Base-by-base conservation (phyloP, 1,140 invertebrate species). In the Camponotus pennsylvanicus region DNA sequence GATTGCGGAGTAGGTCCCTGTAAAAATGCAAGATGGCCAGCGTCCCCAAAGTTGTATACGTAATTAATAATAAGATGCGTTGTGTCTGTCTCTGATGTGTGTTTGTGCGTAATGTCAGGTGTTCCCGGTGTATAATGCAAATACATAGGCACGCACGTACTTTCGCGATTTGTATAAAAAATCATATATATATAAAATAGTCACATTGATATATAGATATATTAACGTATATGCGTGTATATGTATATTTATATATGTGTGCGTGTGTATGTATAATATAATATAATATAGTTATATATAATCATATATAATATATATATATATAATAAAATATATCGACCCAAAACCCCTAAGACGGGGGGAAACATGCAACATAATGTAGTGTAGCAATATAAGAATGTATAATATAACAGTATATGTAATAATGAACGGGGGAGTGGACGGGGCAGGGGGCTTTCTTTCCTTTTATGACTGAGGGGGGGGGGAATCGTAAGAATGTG, bases 21-120 rank as follows among this genome's bases (percentile, higher is more conserved):
- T 95, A 94, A 94, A 93, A 95, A 95, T 95, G 95, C 94, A 95
- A 95, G 92, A 95, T 95, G 94, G 94, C 95, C 94, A 95, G 95
- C 95, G 93, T 95, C 94, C 94, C 95, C 94, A 94, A 95, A 95
- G 95, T 94, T 94, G 92, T 93, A 93, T 92, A 93, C 92, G 92
- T 92, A 93, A 94, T 93, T 90, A 89, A 93, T 91, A 90, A 92
- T 89, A 86, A 90, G 75, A 88, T 90, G 88, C 79, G 32, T 45
- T 55, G 84, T 90, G 86, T 85, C 57, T 73, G 70, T 86, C 66
- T 77, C 61, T 87, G 49, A 40, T 59, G 79, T 70, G 70, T 61
- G 66, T 71, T 82, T 91, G 85, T 82, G 57, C 85, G 63, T 67
- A 63, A 75, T 76, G n/a, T 88, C 52, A 45, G 21, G 42, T 52